Conservation (phyloP, 2,888 invertebrate genomes). For the Pammene fasciana region DNA sequence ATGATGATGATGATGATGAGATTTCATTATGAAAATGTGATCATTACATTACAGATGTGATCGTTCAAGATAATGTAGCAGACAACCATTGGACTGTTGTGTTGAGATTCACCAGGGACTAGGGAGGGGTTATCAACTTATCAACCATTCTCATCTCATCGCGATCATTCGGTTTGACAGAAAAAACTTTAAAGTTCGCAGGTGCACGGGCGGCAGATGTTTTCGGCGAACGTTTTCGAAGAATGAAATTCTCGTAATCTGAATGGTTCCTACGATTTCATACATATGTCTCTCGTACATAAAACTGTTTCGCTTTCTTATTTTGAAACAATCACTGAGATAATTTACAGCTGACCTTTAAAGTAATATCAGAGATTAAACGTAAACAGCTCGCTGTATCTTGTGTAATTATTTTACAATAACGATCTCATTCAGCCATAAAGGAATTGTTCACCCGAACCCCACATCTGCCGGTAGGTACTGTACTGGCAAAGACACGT, state of each 20-base stretch:
- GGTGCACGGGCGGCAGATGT: slow-evolving; percentile 70
- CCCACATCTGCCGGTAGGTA: slow-evolving; percentile 34
- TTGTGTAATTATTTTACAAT: slow-evolving; percentile 40
- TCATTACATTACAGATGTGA: slow-evolving; percentile 36
- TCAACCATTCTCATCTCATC: slow-evolving; percentile 48
- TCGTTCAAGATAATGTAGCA: slow-evolving; percentile 41
- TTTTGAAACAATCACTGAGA: slow-evolving; percentile 36
- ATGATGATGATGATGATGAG: too few relatives aligned
- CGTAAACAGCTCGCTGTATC: slow-evolving; percentile 36
- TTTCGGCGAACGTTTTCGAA: slow-evolving; percentile 50
- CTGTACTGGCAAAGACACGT: slow-evolving; percentile 18
- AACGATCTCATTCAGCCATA: slow-evolving; percentile 39
- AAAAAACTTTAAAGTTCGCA: slow-evolving; percentile 60
- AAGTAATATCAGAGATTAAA: slow-evolving; percentile 40
- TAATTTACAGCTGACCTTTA: slow-evolving; percentile 41
- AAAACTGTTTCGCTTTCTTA: slow-evolving; percentile 37
- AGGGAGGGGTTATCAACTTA: slow-evolving; percentile 53
- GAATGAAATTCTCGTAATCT: slow-evolving; percentile 46
- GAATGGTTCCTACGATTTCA: slow-evolving; percentile 49
- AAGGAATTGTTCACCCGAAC: slow-evolving; percentile 39
- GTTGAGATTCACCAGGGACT: slow-evolving; percentile 42
- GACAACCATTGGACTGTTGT: slow-evolving; percentile 30
- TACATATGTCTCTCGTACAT: slow-evolving; percentile 50
- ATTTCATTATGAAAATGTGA: slow-evolving; percentile 37
- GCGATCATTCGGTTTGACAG: slow-evolving; percentile 45